Conservation (phyloP, 1,140 invertebrate genomes). For the Drosophila oshimai region DNA sequence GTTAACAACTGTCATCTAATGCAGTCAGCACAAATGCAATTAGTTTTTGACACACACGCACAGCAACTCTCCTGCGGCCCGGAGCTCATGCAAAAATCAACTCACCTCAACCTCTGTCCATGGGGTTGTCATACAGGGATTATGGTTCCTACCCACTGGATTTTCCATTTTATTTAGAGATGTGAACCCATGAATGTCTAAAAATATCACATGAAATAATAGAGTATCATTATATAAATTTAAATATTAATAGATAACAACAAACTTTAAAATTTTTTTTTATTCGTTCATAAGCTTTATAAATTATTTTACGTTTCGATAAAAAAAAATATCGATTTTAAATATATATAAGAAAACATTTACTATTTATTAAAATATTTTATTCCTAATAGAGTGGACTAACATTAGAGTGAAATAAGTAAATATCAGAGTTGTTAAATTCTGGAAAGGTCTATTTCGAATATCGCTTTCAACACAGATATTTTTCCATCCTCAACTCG, state of each 20-base stretch:
- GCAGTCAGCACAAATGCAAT: conserved; percentile 59
- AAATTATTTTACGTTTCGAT: no score
- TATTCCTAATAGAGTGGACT: no score
- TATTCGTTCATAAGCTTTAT: no score
- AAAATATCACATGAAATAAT: no score
- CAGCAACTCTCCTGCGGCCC: background rate
- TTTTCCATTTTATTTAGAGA: background rate
- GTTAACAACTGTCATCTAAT: conserved; percentile 37
- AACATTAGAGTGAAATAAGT: no score
- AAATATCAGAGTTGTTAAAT: no score
- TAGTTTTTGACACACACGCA: conserved; percentile 49
- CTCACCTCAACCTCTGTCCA: background rate
- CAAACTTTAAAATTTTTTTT: background rate
- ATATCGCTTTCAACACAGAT: background rate
- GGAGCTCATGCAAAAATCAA: conserved; percentile 23
- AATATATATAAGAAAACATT: no score
- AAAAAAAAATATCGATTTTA: no score
- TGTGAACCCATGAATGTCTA: background rate
- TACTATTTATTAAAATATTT: no score
- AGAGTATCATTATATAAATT: no score
- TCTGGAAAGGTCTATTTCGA: background rate
- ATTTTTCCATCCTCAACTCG: background rate
- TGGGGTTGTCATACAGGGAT: conserved; percentile 54
- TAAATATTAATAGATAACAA: no score
- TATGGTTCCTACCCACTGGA: conserved; percentile 24